These are phyloP conservation scores for Enoplosus armatus DNA, from an alignment of 2,797 vertebrate genomes.

Conservation along the genomic window DNA sequence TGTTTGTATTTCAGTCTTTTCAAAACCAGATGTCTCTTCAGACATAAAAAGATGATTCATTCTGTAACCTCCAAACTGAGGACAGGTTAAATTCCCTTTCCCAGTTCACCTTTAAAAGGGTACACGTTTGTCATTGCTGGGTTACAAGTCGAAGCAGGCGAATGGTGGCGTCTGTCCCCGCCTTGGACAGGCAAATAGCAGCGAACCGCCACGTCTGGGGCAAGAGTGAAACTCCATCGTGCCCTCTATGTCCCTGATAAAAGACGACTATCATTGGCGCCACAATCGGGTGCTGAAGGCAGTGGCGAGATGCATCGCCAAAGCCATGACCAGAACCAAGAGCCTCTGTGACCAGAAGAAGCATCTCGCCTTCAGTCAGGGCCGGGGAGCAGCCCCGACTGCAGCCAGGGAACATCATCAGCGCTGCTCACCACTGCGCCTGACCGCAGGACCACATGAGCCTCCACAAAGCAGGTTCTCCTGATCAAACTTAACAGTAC, in stretches of 20 bases:
- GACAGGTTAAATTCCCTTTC: background rate
- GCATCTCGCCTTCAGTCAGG: no score
- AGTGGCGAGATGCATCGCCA: background rate
- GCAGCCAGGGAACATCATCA: no score
- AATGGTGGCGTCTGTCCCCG: background rate
- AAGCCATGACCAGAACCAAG: no score
- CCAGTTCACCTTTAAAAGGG: background rate
- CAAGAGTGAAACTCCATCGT: background rate
- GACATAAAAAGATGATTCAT: background rate
- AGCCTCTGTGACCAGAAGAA: no score
- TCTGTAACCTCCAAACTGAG: background rate
- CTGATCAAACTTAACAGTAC: no score
- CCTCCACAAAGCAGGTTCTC: no score
- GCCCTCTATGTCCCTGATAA: background rate
- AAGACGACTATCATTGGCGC: background rate
- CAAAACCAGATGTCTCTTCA: background rate
- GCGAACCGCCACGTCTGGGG: background rate
- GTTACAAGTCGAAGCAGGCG: background rate
- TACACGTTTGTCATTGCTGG: background rate
- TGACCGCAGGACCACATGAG: no score
- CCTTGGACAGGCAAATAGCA: no score
- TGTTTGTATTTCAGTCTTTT: constrained; percentile 1
- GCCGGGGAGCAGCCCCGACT: no score
- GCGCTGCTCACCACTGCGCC: no score
- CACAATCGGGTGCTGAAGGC: background rate